These are phyloP conservation scores for Podarcis cretensis DNA, from an alignment of 2,113 vertebrate genomes.

Conservation along the genomic window DNA sequence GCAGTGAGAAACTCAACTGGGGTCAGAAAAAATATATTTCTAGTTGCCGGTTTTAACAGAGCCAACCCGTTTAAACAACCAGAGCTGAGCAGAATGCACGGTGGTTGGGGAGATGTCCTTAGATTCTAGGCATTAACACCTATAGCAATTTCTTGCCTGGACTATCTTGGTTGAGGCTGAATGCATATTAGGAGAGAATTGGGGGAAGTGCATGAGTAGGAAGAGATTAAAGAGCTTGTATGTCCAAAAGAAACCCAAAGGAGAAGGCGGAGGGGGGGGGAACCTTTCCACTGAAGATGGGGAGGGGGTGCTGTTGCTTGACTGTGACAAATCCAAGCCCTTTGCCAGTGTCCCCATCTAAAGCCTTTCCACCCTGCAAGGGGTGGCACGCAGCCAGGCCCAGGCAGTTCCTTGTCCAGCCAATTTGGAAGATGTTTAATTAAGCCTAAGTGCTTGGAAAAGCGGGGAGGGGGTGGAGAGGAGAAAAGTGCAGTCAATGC, in stretches of 20 bases:
- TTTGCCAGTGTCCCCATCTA: background rate
- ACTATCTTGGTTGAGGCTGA: background rate
- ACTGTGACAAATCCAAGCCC: background rate
- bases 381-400: background rate
- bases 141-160: background rate
- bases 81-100: background rate
- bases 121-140: background rate
- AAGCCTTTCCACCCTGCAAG: background rate
- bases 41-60: background rate
- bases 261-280: too few species aligned
- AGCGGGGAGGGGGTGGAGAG: background rate
- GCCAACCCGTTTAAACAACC: background rate
- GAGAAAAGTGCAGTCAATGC: slow-evolving; percentile 6
- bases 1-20: background rate
- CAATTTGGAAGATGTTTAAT: slow-evolving; percentile 9
- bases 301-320: background rate
- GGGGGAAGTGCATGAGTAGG: background rate
- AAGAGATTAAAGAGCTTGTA: background rate
- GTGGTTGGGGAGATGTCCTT: background rate
- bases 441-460: slow-evolving; percentile 9
- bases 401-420: background rate
- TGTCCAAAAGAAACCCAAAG: background rate
- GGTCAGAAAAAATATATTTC: background rate
- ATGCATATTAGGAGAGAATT: background rate
- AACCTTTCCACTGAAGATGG: background rate